These are phyloP conservation scores for Pterocles orientalis DNA, from an alignment of 2,113 vertebrate genomes.

Conservation along the genomic window DNA sequence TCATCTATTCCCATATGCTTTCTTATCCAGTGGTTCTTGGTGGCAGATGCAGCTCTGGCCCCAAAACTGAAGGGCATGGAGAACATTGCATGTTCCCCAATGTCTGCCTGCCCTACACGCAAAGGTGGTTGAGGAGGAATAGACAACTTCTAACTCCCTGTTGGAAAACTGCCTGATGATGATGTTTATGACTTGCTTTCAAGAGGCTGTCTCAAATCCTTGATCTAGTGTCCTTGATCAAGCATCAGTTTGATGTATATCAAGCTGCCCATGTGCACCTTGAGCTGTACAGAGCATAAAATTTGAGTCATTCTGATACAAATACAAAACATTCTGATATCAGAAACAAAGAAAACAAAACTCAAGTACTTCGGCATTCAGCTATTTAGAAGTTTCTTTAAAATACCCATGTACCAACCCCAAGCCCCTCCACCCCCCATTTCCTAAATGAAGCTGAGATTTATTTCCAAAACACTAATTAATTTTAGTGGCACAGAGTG, in stretches of 20 bases:
- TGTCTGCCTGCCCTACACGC: not conserved
- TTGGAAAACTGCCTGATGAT: not conserved
- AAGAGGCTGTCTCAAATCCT: not conserved
- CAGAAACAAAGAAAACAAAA: not conserved
- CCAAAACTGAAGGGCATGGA: not conserved
- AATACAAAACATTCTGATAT: not conserved
- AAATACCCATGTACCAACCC: not conserved
- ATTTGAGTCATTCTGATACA: not conserved
- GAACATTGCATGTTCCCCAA: not conserved
- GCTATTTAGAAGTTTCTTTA: constrained; percentile 11
- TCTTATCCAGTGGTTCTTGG: not conserved
- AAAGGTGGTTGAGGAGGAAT: not conserved
- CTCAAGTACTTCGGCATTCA: not conserved
- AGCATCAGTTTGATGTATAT: not conserved
- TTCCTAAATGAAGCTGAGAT: constrained; percentile 43
- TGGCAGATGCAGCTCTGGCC: not conserved
- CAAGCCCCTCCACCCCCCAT: not conserved
- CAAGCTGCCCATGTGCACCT: not conserved
- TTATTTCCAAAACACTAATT: constrained; percentile 52
- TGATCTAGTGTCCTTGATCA: not conserved
- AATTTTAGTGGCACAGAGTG: constrained; percentile 31
- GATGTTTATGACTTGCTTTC: not conserved
- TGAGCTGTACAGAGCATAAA: not conserved
- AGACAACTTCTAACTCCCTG: not conserved
- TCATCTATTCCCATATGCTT: not conserved